Percentiles rank a stretch among this genome's conserved stretches.
Evolutionary conservation across 2,797 vertebrate genomes (phyloP).

Genomic region (Sebastes dallii): DNA sequence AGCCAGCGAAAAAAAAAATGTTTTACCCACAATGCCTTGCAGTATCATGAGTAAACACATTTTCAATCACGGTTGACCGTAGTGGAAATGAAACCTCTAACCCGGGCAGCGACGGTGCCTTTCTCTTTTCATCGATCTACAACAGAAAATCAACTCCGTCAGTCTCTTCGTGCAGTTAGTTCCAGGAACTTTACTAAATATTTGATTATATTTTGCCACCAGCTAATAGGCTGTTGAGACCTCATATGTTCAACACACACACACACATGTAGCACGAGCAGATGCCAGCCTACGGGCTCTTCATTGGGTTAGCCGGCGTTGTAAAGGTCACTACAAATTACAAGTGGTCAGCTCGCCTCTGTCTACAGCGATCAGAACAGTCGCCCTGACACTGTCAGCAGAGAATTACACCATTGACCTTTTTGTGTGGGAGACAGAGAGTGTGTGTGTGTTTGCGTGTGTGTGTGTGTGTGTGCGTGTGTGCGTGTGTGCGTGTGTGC

Average conservation of each 20-base stretch:
- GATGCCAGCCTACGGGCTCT: conserved; percentile 52
- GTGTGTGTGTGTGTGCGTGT: neutral
- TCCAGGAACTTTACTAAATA: neutral
- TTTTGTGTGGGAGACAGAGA: conserved; percentile 29
- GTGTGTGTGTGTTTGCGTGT: neutral
- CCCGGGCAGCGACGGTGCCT: neutral
- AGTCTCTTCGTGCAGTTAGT: neutral
- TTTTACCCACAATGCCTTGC: conserved; percentile 24
- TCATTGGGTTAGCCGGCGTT: conserved; percentile 40
- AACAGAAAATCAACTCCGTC: neutral
- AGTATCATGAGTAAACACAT: neutral
- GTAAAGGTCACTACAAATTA: conserved; percentile 73
- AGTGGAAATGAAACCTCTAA: conserved; percentile 1
- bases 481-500: neutral
- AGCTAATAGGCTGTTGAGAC: neutral
- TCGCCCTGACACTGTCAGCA: conserved; percentile 41
- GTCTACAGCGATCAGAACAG: conserved; percentile 47
- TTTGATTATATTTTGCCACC: neutral
- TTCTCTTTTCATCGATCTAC: neutral
- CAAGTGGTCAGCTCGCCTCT: conserved; percentile 59
- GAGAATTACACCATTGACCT: conserved; percentile 68
- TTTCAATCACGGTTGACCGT: neutral
- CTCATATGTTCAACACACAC: neutral
- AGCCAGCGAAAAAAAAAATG: rapidly evolving
- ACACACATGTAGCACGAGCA: conserved; percentile 46